A percentile compares a stretch with the other conserved stretches of the same genome.
phyloP scores from a whole-genome alignment of 2,797 vertebrate genomes.

The Rhinatrema bivittatum region DNA sequence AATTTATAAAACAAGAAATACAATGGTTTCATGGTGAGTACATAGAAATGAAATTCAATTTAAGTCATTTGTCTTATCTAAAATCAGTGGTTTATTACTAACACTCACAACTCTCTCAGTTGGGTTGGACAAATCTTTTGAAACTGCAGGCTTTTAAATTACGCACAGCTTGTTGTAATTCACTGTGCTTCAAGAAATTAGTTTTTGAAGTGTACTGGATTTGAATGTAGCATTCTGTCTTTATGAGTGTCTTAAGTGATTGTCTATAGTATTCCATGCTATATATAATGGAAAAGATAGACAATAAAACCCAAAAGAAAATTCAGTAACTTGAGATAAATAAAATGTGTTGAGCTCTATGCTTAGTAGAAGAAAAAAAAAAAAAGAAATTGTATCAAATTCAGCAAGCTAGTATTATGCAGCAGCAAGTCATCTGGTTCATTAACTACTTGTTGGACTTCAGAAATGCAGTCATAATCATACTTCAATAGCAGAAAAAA shows the following conservation, averaged over 20 bases:
- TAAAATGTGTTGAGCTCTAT: constrained; percentile 5
- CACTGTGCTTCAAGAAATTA: background rate
- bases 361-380: no score
- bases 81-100: background rate
- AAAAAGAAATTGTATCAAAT: no score
- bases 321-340: background rate
- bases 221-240: constrained; percentile 15
- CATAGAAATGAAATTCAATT: constrained; percentile 10
- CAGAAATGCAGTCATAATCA: no score
- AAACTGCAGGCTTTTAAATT: background rate
- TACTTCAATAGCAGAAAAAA: no score
- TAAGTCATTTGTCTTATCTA: background rate
- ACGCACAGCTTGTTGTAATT: background rate
- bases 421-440: no score
- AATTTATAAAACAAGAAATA: no score
- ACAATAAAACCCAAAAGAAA: constrained; percentile 1
- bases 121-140: constrained; percentile 16
- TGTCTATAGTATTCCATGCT: constrained; percentile 19
- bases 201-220: constrained; percentile 13
- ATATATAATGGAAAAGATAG: constrained; percentile 10
- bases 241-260: constrained; percentile 10
- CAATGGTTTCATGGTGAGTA: background rate
- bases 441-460: no score
- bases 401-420: no score
- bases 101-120: background rate